Conservation (phyloP, 2,113 vertebrate genomes). For the Nothobranchius furzeri region DNA sequence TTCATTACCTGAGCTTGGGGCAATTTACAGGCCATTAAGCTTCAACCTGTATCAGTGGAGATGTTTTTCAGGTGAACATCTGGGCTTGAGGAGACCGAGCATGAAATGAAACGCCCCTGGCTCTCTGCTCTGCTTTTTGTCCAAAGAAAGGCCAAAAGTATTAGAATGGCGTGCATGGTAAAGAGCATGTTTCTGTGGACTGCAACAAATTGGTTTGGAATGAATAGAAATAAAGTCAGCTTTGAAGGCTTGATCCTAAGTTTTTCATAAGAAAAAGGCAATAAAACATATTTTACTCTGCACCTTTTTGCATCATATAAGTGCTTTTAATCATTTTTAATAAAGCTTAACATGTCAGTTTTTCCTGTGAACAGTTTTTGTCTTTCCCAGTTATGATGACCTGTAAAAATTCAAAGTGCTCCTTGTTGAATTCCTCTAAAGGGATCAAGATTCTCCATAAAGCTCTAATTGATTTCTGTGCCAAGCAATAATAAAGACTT, state of each 20-base stretch:
- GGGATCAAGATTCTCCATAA: slow-evolving; percentile 63
- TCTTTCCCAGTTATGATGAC: slow-evolving; percentile 34
- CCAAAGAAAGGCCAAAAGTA: slow-evolving; percentile 67
- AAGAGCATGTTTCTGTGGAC: slow-evolving; percentile 59
- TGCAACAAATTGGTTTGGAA: slow-evolving; percentile 64
- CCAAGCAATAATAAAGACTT: slow-evolving; percentile 65
- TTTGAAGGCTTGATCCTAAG: slow-evolving; percentile 38
- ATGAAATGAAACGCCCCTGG: slow-evolving; percentile 79
- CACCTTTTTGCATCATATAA: background rate
- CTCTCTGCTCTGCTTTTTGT: slow-evolving; percentile 72
- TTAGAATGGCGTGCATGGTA: slow-evolving; percentile 64
- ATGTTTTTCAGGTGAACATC: slow-evolving; percentile 83
- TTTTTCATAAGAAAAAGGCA: slow-evolving; percentile 2
- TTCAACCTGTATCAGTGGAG: slow-evolving; percentile 77
- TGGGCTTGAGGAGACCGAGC: slow-evolving; percentile 80
- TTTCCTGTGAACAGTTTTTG: slow-evolving; percentile 12
- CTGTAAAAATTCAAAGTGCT: slow-evolving; percentile 60
- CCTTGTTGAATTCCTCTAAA: slow-evolving; percentile 55
- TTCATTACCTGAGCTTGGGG: slow-evolving; percentile 81
- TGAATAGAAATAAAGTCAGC: slow-evolving; percentile 63
- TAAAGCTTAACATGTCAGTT: background rate
- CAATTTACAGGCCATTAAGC: slow-evolving; percentile 80
- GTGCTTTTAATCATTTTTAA: slow-evolving; percentile 2
- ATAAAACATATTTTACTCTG: background rate
- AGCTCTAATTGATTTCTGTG: slow-evolving; percentile 68